Base-by-base conservation (phyloP, 64 coral and sea anemone genomes). In the Montipora sp. region DNA sequence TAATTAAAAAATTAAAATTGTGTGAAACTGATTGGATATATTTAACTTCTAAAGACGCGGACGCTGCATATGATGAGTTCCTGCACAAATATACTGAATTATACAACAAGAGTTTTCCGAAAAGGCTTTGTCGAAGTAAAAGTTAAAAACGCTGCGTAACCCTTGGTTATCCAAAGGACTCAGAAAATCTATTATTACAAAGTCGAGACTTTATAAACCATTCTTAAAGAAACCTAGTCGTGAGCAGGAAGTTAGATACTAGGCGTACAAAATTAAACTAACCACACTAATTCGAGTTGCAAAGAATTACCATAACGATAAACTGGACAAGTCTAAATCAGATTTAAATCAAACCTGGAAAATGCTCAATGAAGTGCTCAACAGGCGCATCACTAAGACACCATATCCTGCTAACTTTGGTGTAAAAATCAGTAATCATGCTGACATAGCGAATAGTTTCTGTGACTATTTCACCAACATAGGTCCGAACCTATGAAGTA, bases 301-400 rank as follows among this genome's bases (percentile, higher is more conserved):
- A 51, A 82, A 82, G 48, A 82, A 48, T 49, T 82, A 82, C 19
- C 59, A 82, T 82, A 45, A 82, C 44, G 53, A 82, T 49, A 48
- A 82, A 59, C 20, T 82, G 51, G 27, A 49, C 46, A 45, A 82
- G 53, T 82, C 49, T 51, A 51, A 82, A 82, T 23, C 20, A 9
- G n/a, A 82, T 21, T 22, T 53, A 57, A 80, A 80, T 9, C 24
- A 80, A 43, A 27, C 49, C 14, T 83, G 80, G 80, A 84, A 84
- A 84, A 84, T 65, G 7, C 48, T 84, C 6, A 84, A 84, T 65
- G 81, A 84, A 84, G 58, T 84, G 1, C 51, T 84, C 48, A 84
- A 65, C 48, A 84, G 58, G 58, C 48, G 55, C n/a, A 67, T 23
- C 19, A 22, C 7, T 46, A 65, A 84, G 55, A 23, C 43, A 46